These are phyloP conservation scores for Gymnocypris eckloni DNA, from an alignment of 2,797 vertebrate species.

Conservation along the genomic window DNA sequence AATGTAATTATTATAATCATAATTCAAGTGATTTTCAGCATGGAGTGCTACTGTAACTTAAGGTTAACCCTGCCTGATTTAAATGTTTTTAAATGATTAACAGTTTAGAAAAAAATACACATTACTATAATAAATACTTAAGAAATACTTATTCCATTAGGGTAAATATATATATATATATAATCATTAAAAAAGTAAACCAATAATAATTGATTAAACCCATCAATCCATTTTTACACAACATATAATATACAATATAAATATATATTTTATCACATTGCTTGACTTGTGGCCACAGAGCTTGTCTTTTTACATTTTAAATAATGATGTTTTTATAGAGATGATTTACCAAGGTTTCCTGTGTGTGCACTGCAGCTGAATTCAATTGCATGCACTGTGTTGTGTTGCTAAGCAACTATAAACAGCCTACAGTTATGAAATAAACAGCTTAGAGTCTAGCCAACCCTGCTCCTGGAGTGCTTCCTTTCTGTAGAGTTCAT, in stretches of 20 bases:
- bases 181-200: too few relatives aligned
- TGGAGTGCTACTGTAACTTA: too few relatives aligned
- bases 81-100: too few relatives aligned
- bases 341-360: not conserved
- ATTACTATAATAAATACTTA: too few relatives aligned
- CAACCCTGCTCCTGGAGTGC: not conserved
- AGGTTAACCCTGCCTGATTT: too few relatives aligned
- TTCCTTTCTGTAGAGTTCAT: not conserved
- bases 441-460: not conserved
- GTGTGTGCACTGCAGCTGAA: not conserved
- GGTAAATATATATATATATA: too few relatives aligned
- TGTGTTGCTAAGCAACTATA: slow-evolving; percentile 1
- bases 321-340: not conserved
- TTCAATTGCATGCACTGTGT: not conserved
- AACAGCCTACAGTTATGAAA: not conserved
- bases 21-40: too few relatives aligned
- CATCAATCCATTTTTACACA: not conserved
- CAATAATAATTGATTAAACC: too few relatives aligned
- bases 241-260: not conserved
- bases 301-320: not conserved
- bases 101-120: too few relatives aligned
- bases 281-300: not conserved
- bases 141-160: too few relatives aligned
- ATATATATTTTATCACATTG: not conserved
- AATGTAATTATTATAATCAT: too few relatives aligned